Percentiles rank a stretch among this genome's conserved stretches.
These are phyloP conservation scores for Hyperopisus bebe DNA, from an alignment of 2,113 vertebrate genomes.

Conservation along the genomic window DNA sequence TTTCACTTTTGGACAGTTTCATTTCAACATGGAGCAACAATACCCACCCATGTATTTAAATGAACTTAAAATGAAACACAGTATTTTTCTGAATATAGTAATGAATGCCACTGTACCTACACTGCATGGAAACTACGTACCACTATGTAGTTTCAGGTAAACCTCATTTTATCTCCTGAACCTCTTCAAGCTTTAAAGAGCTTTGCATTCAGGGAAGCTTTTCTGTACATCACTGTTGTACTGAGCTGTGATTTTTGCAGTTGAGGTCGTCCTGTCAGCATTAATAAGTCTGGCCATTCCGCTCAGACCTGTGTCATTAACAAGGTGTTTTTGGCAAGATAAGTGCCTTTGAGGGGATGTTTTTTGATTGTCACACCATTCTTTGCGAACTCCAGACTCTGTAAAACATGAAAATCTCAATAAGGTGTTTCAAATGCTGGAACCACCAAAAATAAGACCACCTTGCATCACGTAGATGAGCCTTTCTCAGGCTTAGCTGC, in stretches of 20 bases:
- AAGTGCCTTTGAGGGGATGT: background rate
- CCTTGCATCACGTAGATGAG: background rate
- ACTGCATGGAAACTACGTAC: background rate
- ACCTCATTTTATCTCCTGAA: background rate
- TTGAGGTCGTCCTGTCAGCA: background rate
- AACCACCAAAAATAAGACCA: background rate
- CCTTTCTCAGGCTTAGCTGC: background rate
- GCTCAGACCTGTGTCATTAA: background rate
- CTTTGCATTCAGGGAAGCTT: background rate
- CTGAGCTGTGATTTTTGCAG: background rate
- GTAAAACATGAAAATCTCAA: background rate
- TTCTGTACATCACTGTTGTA: background rate
- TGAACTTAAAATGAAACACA: background rate
- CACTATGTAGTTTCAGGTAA: background rate
- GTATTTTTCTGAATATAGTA: background rate
- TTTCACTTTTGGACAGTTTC: background rate
- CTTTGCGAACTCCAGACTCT: background rate
- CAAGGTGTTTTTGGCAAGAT: background rate
- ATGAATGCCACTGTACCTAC: background rate
- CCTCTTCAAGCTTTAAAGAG: background rate
- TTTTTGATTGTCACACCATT: background rate
- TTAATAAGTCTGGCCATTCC: background rate
- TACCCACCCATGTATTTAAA: background rate
- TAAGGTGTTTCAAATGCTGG: background rate
- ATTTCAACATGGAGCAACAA: background rate